Conservation (phyloP, 2,888 invertebrate species). For the Hydraecia micacea region DNA sequence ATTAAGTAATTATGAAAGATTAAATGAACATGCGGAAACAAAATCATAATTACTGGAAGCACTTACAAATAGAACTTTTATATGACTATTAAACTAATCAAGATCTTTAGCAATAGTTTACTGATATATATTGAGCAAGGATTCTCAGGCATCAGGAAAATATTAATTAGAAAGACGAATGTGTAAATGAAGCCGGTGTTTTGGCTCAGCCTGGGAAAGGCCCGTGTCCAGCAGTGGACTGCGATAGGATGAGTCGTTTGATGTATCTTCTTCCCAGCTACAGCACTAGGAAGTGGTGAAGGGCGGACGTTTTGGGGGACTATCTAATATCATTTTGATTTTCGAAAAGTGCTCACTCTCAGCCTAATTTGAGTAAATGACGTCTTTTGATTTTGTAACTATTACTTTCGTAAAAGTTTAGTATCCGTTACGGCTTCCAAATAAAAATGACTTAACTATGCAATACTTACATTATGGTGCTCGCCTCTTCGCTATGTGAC, state of each 20-base stretch:
- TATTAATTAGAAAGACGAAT: neutral
- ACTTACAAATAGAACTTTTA: neutral
- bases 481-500: neutral
- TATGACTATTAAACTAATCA: neutral
- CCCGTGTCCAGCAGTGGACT: neutral
- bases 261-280: too few relatives aligned
- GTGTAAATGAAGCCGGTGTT: neutral
- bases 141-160: neutral
- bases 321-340: too few relatives aligned
- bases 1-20: conserved; percentile 45
- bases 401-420: neutral
- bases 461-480: conserved; percentile 24
- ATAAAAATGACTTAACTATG: neutral
- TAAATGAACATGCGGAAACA: conserved; percentile 40
- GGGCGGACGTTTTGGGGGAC: too few relatives aligned
- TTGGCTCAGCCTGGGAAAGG: neutral
- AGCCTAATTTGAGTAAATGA: too few relatives aligned
- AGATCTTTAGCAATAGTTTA: neutral
- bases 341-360: too few relatives aligned
- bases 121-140: neutral
- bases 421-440: neutral
- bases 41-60: conserved; percentile 29
- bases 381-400: neutral
- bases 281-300: too few relatives aligned
- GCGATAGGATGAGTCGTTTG: neutral